These are phyloP conservation scores for Misgurnus anguillicaudatus DNA, from an alignment of 2,113 vertebrate species.

Conservation along the genomic window DNA sequence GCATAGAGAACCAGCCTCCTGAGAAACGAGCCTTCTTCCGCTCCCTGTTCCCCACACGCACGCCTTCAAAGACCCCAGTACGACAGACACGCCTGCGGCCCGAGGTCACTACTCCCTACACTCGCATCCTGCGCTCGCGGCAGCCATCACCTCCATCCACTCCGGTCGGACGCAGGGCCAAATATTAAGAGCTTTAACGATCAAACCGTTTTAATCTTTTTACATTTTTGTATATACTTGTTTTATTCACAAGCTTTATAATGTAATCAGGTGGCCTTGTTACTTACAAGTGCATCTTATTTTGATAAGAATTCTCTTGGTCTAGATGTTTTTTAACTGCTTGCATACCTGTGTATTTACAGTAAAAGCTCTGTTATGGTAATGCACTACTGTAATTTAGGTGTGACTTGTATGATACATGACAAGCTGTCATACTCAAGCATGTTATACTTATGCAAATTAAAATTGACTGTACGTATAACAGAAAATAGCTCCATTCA, in stretches of 20 bases:
- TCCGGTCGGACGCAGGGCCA: conserved; percentile 66
- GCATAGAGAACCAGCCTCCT: conserved; percentile 84
- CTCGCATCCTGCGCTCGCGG: conserved; percentile 75
- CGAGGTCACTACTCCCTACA: conserved; percentile 73
- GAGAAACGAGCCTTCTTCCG: conserved; percentile 84
- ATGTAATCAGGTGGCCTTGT: conserved; percentile 2
- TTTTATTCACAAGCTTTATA: neutral
- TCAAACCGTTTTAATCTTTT: neutral
- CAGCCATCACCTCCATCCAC: conserved; percentile 71
- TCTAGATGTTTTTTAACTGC: neutral
- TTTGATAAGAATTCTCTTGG: neutral
- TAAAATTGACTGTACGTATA: neutral
- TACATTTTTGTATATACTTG: neutral
- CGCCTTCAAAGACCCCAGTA: conserved; percentile 63
- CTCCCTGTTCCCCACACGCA: conserved; percentile 71
- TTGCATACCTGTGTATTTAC: neutral
- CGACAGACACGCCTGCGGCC: conserved; percentile 58
- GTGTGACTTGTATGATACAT: neutral
- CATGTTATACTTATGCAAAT: neutral
- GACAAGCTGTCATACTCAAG: no score
- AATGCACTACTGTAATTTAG: neutral
- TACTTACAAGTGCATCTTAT: no score
- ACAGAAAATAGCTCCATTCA: neutral
- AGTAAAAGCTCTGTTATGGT: neutral
- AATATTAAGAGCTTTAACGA: conserved; percentile 60